Evolutionary conservation across 2,113 vertebrate species (phyloP), one percentile per base, ranked within the genome.

Genomic region (Oenanthe oenanthe): DNA sequence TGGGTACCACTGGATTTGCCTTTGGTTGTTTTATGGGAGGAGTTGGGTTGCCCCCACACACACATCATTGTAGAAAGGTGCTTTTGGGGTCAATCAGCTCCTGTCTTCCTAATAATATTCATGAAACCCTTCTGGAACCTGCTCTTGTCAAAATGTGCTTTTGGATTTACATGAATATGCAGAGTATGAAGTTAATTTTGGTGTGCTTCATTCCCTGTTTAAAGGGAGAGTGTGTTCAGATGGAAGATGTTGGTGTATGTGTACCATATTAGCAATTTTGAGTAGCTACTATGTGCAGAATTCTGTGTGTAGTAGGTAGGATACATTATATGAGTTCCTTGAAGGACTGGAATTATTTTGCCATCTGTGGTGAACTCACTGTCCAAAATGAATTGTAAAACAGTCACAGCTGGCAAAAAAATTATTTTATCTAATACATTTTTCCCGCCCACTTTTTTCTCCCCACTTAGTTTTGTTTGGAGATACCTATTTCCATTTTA

Each of bases 301-400:
- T 85, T 93, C 81, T 89, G 32, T 86, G 34, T 74, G 40, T 81
- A 15, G n/a, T 36, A 72, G 57, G 80, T 83, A 72, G 26, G 25
- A 38, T 78, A 48, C 29, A 17, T 75, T 79, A 48, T 67, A 36
- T 24, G 58, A 84, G 34, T 65, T 95, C 57, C 53, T 91, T 86
- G 73, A 81, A 92, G 48, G 48, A 45, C 61, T 93, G 73, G 57
- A 87, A 71, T 82, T 50, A 48, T 92, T 89, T 95, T 87, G 16
- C 36, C 2, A 9, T 87, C 57, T 92, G 31, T 75, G 36, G 31
- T 81, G 50, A 95, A 72, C 45, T 72, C 6, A 0, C 13, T 75
- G 45, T 89, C 84, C 45, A 57, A 95, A 93, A 67, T 45, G 6
- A 62, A 45, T 57, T 95, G n/a, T 75, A 60, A 75, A 92, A 31